These are phyloP conservation scores for Clavelina lepadiformis DNA, from an alignment of 23 tunicate species.

Conservation along the genomic window DNA sequence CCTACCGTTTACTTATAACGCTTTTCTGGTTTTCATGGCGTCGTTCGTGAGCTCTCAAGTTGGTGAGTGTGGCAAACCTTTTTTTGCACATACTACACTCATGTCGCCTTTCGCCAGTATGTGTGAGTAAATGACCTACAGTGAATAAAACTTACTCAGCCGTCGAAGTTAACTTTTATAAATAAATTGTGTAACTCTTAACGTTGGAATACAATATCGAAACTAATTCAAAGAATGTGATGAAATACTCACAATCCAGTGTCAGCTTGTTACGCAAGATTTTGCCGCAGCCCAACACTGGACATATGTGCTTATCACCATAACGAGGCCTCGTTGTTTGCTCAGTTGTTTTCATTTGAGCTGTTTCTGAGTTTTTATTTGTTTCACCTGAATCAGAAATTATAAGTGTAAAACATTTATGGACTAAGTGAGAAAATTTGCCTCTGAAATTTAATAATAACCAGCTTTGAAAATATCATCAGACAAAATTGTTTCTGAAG, in stretches of 20 bases:
- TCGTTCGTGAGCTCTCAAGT: slow-evolving; percentile 26
- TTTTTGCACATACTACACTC: slow-evolving; percentile 33
- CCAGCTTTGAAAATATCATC: no score
- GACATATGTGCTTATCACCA: slow-evolving; percentile 32
- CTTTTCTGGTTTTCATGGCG: slow-evolving; percentile 25
- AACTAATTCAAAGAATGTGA: neutral
- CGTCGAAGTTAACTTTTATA: neutral
- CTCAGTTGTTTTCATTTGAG: no score
- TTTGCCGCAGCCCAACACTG: slow-evolving; percentile 48
- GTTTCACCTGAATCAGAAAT: no score
- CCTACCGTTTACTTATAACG: no score
- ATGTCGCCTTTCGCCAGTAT: slow-evolving; percentile 33
- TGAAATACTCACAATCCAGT: slow-evolving; percentile 22
- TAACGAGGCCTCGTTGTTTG: slow-evolving; percentile 2
- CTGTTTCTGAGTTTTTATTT: no score
- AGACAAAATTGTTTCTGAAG: no score
- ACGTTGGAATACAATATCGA: neutral
- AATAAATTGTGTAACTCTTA: neutral
- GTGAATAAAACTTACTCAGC: neutral
- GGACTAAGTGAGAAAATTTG: no score
- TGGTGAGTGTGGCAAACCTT: slow-evolving; percentile 34
- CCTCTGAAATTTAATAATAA: no score
- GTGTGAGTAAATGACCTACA: slow-evolving; percentile 41
- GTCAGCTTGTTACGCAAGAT: slow-evolving; percentile 24
- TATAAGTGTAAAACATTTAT: no score